Conservation (phyloP, 53 echinoderm and acorn worm genomes). For the Zoroaster sp. region DNA sequence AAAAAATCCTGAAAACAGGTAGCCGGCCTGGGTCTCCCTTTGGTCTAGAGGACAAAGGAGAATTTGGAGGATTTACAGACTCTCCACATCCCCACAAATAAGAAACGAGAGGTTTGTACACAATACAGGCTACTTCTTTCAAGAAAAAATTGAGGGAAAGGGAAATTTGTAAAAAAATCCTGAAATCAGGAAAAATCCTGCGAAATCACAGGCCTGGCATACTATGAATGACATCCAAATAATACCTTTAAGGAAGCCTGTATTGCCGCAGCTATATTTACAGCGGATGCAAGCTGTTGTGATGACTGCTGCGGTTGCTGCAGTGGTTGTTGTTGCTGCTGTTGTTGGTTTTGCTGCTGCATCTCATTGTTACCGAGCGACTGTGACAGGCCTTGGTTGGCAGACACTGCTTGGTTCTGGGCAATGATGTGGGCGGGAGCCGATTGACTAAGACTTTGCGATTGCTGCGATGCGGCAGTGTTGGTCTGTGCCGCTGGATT, state of each 20-base stretch:
- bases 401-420: neutral
- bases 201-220: no score
- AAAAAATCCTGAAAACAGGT: no score
- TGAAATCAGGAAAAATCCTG: no score
- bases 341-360: slow-evolving; percentile 14
- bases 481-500: neutral
- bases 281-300: slow-evolving; percentile 38
- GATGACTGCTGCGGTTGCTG: neutral
- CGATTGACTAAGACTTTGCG: slow-evolving; percentile 33
- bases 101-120: no score
- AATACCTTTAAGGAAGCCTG: slow-evolving; percentile 33
- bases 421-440: neutral
- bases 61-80: no score
- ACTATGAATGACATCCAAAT: neutral
- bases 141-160: no score
- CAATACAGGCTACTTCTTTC: no score
- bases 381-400: slow-evolving; percentile 17
- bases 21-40: no score
- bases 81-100: no score
- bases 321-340: neutral
- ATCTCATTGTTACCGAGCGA: neutral
- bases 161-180: no score
- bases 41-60: no score
- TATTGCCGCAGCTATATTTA: slow-evolving; percentile 14
- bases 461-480: neutral